Evolutionary conservation across 2,113 vertebrate species (phyloP).

Genomic region (Terrapene triunguis): DNA sequence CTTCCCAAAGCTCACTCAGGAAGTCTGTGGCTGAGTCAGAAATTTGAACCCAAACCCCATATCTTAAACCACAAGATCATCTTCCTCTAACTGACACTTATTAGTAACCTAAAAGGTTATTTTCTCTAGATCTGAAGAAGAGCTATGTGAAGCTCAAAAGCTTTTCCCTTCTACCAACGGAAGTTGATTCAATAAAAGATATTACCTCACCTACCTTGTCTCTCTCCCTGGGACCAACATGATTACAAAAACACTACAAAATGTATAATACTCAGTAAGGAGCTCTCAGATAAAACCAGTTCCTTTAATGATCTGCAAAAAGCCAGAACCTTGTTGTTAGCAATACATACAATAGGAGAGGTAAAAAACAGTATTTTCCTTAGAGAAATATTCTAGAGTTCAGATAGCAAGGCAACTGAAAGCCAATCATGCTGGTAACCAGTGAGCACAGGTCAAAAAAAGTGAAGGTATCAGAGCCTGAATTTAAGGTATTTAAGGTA

Average conservation of each 20-base stretch:
- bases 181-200: background rate
- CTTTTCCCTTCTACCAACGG: background rate
- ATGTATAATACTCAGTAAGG: accelerated
- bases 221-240: background rate
- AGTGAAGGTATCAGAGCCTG: background rate
- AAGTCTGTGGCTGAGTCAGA: too few species aligned
- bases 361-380: background rate
- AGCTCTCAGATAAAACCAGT: background rate
- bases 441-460: background rate
- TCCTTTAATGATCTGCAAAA: background rate
- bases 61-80: too few species aligned
- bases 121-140: background rate
- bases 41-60: too few species aligned
- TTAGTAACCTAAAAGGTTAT: background rate
- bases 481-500: background rate
- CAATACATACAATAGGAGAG: accelerated
- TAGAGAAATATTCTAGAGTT: background rate
- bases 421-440: accelerated
- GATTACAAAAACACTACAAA: background rate
- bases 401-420: background rate
- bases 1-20: too few species aligned
- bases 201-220: background rate
- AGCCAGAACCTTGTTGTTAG: background rate
- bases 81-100: too few species aligned
- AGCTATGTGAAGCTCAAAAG: background rate